Percentiles rank a stretch among this genome's conserved stretches.
Conservation (phyloP, 2,888 invertebrate genomes). For the Eurytoma adleriae region DNA sequence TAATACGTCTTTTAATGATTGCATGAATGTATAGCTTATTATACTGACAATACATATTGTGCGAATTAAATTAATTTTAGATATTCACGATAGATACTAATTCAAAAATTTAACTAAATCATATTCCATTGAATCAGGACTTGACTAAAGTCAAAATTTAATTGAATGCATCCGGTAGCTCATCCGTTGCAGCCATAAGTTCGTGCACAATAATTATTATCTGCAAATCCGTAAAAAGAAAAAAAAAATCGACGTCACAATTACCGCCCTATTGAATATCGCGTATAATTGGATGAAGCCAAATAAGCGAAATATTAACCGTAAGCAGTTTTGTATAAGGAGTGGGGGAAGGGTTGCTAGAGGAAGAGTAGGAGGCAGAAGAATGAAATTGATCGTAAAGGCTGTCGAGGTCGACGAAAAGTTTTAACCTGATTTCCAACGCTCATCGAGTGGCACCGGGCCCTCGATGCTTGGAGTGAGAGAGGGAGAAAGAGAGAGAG, state of each 20-base stretch:
- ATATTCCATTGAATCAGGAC: too few species aligned
- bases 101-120: too few species aligned
- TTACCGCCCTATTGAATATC: slow-evolving; percentile 1
- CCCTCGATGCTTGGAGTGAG: too few species aligned
- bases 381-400: slow-evolving; percentile 42
- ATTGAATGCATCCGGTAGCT: too few species aligned
- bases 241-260: neutral
- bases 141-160: too few species aligned
- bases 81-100: too few species aligned
- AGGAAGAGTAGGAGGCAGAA: neutral
- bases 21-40: too few species aligned
- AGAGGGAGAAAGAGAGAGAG: neutral
- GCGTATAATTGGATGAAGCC: neutral
- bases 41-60: too few species aligned
- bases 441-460: slow-evolving; percentile 20
- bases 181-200: too few species aligned
- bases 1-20: too few species aligned
- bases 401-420: slow-evolving; percentile 49
- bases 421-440: slow-evolving; percentile 55
- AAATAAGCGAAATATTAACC: slow-evolving; percentile 34
- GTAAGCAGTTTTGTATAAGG: slow-evolving; percentile 35
- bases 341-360: neutral
- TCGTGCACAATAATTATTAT: too few species aligned
- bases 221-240: neutral
- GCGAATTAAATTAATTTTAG: too few species aligned